A percentile compares a stretch with the other conserved stretches of the same genome.
These are phyloP conservation scores for Chiloscyllium punctatum DNA, from an alignment of 2,797 vertebrate species.

Conservation along the genomic window DNA sequence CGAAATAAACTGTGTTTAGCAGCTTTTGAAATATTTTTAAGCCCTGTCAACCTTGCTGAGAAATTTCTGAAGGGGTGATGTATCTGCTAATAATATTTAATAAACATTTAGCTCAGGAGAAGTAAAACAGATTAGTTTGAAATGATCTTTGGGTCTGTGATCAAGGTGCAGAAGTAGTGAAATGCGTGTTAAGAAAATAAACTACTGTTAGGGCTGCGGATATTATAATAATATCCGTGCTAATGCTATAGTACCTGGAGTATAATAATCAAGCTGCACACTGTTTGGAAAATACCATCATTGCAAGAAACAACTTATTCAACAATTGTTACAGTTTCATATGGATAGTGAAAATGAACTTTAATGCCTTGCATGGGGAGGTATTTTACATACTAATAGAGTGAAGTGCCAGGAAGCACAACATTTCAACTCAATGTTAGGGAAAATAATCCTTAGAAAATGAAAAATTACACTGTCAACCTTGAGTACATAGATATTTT, in stretches of 20 bases:
- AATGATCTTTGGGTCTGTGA: not conserved
- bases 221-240: not conserved
- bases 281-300: not conserved
- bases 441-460: not conserved
- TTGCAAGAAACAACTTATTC: not conserved
- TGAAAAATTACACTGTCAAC: not conserved
- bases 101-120: slow-evolving; percentile 24
- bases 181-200: not conserved
- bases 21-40: slow-evolving; percentile 27
- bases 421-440: not conserved
- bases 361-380: not conserved
- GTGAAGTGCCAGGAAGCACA: not conserved
- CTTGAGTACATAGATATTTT: not conserved
- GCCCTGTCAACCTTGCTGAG: not conserved
- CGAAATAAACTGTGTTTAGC: not conserved
- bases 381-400: not conserved
- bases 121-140: not conserved
- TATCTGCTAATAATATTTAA: slow-evolving; percentile 13
- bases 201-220: not conserved
- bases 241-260: not conserved
- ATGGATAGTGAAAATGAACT: not conserved
- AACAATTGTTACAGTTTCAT: not conserved
- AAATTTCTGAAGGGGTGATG: not conserved
- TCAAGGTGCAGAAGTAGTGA: not conserved
- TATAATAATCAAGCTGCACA: not conserved